Base-by-base conservation (phyloP, 2,888 invertebrate genomes). In the Coenonympha glycerion region DNA sequence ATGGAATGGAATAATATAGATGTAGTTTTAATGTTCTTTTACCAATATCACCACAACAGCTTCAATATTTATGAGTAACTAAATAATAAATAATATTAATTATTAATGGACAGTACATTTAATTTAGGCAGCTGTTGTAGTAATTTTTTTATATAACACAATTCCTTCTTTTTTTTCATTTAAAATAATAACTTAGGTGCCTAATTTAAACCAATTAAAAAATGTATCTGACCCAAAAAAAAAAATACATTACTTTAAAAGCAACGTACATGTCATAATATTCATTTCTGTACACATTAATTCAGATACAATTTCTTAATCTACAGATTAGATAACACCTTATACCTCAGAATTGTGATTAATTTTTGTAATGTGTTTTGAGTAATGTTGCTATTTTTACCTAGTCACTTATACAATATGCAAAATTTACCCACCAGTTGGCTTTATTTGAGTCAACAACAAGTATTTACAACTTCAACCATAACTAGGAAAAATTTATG, bases 281-380 rank as follows among this genome's bases (percentile, higher is more conserved):
- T 24, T 42, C 9, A 22, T 46, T 6, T 28, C 26, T 44, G 47
- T 48, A 39, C 46, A 31, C n/a, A 24, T 44, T 37, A 39, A 24
- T 34, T 49, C 44, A 42, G 36, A 49, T 54, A 47, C 42, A 44
- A 47, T 48, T 53, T 45, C 47, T 49, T 45, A 49, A 53, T 53
- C 52, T 53, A 24, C 16, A 58, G 51, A 59, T 60, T 53, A 55
- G 53, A 58, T 60, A 57, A 54, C 52, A 49, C 39, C 45, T 49
- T 51, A 34, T 46, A 37, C 19, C 28, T 37, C 24, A 36, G 28
- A 37, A 24, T 46, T 26, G 36, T 37, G 19, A 46, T 46, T 36
- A n/a, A 18, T 19, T 8, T 28, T 31, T 42, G 13, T 19, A 9
- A 9, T 19, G n/a, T 22, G 3, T 8, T 16, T 2, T 24, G 15